phyloP scores from a whole-genome alignment of 2,797 vertebrate genomes.

The Echiichthys vipera region DNA sequence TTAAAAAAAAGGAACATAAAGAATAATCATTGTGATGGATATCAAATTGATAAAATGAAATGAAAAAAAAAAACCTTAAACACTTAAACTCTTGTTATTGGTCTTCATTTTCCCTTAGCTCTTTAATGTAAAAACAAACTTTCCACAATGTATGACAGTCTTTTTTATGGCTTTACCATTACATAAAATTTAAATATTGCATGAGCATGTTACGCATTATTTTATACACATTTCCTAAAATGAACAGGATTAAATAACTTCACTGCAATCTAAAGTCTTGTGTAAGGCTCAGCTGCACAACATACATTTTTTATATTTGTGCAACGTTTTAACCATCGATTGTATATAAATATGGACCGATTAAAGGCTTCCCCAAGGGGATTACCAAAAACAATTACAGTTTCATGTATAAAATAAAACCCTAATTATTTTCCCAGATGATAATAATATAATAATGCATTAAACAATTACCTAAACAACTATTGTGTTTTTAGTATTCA shows the following conservation, averaged over 20 bases:
- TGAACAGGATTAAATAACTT: neutral
- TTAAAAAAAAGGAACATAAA: neutral
- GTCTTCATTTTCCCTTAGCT: neutral
- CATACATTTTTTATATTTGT: neutral
- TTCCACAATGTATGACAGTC: neutral
- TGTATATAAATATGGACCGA: no score
- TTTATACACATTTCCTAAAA: neutral
- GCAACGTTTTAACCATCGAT: no score
- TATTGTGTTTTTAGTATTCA: neutral
- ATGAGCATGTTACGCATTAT: neutral
- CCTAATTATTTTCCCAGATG: neutral
- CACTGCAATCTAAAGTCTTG: neutral
- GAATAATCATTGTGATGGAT: neutral
- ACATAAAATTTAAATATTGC: neutral
- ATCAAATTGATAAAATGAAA: conserved; percentile 17
- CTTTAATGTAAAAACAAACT: neutral
- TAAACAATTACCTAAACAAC: neutral
- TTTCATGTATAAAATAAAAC: neutral
- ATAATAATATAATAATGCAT: neutral
- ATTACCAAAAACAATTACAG: no score
- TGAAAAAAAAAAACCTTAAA: conserved; percentile 22
- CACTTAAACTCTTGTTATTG: neutral
- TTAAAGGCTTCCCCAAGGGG: no score
- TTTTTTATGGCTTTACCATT: neutral
- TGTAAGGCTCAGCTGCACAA: neutral